These are phyloP conservation scores for Karalla daura DNA, from an alignment of 2,797 vertebrate genomes.

Conservation along the genomic window DNA sequence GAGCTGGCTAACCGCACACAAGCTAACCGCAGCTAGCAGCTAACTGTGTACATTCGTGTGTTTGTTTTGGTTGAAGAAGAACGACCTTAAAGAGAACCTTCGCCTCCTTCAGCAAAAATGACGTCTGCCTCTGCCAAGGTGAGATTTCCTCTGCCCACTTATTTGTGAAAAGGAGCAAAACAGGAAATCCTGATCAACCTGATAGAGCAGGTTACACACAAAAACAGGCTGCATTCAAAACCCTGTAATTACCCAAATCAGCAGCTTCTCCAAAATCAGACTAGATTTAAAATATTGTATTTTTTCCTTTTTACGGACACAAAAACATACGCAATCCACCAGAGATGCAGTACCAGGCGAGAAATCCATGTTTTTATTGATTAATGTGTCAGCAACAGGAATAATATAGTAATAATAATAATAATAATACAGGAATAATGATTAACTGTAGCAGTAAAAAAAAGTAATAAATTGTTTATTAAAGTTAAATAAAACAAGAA, in stretches of 20 bases:
- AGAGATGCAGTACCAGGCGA: accelerated
- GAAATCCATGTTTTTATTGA: background rate
- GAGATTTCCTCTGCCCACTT: background rate
- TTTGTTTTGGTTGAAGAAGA: constrained; percentile 18
- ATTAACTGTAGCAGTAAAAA: too few relatives aligned
- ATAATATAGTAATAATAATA: too few relatives aligned
- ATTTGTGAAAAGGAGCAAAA: background rate
- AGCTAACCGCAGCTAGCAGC: constrained; percentile 61
- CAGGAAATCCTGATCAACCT: background rate
- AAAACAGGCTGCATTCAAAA: too few relatives aligned
- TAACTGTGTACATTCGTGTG: constrained; percentile 18
- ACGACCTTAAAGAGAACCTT: background rate
- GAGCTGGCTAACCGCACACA: constrained; percentile 27
- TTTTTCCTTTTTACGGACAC: too few relatives aligned
- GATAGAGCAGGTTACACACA: background rate
- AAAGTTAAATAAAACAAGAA: too few relatives aligned
- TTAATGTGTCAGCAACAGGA: too few relatives aligned
- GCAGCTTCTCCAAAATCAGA: too few relatives aligned
- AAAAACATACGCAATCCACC: too few relatives aligned
- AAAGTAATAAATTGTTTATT: too few relatives aligned
- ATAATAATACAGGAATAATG: too few relatives aligned
- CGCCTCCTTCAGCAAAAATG: constrained; percentile 53
- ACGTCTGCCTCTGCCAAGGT: constrained; percentile 87
- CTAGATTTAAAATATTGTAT: too few relatives aligned
- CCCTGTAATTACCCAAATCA: too few relatives aligned